These are phyloP conservation scores for Conus canariensis DNA, from an alignment of 2,888 invertebrate species.

Conservation along the genomic window DNA sequence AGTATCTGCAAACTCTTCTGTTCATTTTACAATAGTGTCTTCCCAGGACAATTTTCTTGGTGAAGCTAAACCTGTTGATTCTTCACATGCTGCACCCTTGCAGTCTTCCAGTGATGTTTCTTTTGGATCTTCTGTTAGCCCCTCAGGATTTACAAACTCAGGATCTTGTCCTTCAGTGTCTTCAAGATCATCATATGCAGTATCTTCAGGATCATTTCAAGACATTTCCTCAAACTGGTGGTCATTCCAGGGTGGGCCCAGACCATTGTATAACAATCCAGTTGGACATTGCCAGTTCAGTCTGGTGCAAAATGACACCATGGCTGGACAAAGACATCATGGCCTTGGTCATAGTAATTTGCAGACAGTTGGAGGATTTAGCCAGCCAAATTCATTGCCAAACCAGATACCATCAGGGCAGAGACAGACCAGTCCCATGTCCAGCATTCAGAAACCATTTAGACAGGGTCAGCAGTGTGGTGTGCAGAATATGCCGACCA, in stretches of 20 bases:
- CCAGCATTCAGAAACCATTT: neutral
- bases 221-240: neutral
- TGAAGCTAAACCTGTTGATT: neutral
- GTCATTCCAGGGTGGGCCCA: neutral
- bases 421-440: neutral
- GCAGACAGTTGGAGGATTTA: neutral
- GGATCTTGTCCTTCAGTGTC: neutral
- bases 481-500: neutral
- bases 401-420: neutral
- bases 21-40: neutral
- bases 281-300: neutral
- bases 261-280: neutral
- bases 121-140: neutral
- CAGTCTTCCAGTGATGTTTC: constrained; percentile 1
- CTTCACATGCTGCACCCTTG: neutral
- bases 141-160: neutral
- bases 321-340: neutral
- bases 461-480: neutral
- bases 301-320: neutral
- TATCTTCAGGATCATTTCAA: neutral
- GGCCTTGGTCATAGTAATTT: neutral
- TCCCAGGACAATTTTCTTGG: neutral
- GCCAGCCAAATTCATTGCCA: neutral
- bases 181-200: neutral
- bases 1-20: neutral